A percentile compares a stretch with the other conserved stretches of the same genome.
These are phyloP conservation scores for Luehdorfia chinensis DNA, from an alignment of 1,140 invertebrate genomes.

Conservation along the genomic window DNA sequence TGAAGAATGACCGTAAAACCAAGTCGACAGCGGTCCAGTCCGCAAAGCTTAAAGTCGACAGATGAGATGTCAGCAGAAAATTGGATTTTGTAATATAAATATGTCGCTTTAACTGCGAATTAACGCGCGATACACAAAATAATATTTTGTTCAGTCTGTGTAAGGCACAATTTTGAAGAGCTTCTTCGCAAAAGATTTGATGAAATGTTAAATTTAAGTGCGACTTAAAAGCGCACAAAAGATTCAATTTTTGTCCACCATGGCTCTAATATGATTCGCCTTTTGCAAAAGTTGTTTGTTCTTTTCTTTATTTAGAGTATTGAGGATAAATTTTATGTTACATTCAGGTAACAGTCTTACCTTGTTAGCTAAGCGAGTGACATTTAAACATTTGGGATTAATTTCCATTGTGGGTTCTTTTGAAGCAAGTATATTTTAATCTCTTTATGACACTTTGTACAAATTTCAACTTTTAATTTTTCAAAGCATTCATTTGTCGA, in stretches of 20 bases:
- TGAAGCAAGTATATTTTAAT: conserved; percentile 47
- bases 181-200: conserved; percentile 26
- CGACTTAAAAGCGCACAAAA: conserved; percentile 59
- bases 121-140: conserved; percentile 27
- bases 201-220: conserved; percentile 69
- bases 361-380: conserved; percentile 59
- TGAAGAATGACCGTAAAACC: conserved; percentile 65
- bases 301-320: conserved; percentile 32
- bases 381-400: conserved; percentile 36
- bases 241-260: conserved; percentile 64
- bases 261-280: conserved; percentile 35
- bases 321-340: conserved; percentile 46
- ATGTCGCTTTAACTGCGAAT: conserved; percentile 64
- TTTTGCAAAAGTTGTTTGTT: conserved; percentile 49
- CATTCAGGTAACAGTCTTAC: conserved; percentile 40
- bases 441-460: conserved; percentile 46
- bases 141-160: conserved; percentile 13
- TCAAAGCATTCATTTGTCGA: conserved; percentile 17
- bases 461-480: conserved; percentile 12
- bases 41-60: conserved; percentile 72
- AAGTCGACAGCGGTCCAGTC: conserved; percentile 61
- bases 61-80: conserved; percentile 76
- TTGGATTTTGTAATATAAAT: conserved; percentile 76
- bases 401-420: conserved; percentile 13
- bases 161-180: conserved; percentile 27